A percentile compares a stretch with the other conserved stretches of the same genome.
Evolutionary conservation across 2,113 vertebrate genomes (phyloP).

Genomic region (Notothenia rossii): DNA sequence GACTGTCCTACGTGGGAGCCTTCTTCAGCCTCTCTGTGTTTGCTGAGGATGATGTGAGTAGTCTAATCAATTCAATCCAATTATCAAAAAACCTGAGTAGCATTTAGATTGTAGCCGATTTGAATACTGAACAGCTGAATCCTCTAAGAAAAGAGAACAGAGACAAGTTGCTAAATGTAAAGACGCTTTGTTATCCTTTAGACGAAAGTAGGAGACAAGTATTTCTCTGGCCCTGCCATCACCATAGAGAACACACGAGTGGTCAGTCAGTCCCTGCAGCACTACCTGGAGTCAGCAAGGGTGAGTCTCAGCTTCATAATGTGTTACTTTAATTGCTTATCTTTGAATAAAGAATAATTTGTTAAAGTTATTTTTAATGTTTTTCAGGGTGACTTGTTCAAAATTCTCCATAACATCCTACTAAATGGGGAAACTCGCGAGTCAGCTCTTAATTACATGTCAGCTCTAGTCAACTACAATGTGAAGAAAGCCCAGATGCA

Average conservation of each 20-base stretch:
- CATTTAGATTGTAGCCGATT: not conserved
- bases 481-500: slow-evolving; percentile 99
- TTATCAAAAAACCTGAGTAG: not conserved
- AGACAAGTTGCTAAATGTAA: not conserved
- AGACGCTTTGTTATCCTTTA: slow-evolving; percentile 57
- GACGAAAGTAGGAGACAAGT: slow-evolving; percentile 97
- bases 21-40: slow-evolving; percentile 98
- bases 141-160: too few species aligned
- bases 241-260: slow-evolving; percentile 97
- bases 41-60: slow-evolving; percentile 97
- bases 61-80: not conserved
- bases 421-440: slow-evolving; percentile 97
- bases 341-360: not conserved
- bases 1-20: slow-evolving; percentile 93
- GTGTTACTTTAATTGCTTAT: not conserved
- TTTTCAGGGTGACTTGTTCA: slow-evolving; percentile 95
- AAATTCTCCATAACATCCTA: slow-evolving; percentile 94
- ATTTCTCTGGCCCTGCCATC: slow-evolving; percentile 98
- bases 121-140: not conserved
- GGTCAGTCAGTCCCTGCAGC: slow-evolving; percentile 96
- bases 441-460: slow-evolving; percentile 95
- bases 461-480: slow-evolving; percentile 95
- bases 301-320: slow-evolving; percentile 75
- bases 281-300: slow-evolving; percentile 96
- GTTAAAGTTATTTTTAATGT: not conserved